Base-by-base conservation (phyloP, 2,888 invertebrate species). In the Bombylius major region DNA sequence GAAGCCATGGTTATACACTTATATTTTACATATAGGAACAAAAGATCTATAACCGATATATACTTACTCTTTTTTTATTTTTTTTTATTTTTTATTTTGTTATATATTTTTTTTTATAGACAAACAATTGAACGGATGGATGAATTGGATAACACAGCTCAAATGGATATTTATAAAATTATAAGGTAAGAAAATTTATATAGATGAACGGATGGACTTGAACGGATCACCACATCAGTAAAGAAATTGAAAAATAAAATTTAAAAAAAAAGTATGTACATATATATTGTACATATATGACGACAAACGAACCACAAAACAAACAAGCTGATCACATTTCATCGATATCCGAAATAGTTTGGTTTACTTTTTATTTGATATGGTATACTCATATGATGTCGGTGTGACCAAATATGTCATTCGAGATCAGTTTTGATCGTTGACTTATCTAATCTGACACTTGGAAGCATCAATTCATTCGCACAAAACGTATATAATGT, bases 341-440 rank as follows among this genome's bases (percentile, higher is more conserved):
- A 59, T 50, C 51, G 53, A 57, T 55, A 59, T 59, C 56, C 59
- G 51, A 57, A 59, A 55, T 59, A 57, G 57, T 53, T 49, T 53
- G 39, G 39, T 11, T 42, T 11, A 42, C 39, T 42, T 42, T 1
- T 42, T 11, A 11, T 11, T 42, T 42, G 23, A 42, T 42, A 11
- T 42, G 9, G 11, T 42, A 11, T 39, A 11, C 9, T 9, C 39
- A 39, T 42, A 42, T 36, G 34, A 50, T 46, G 50, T 39, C 36
- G 50, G 50, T 42, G 50, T 53, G 44, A 55, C 45, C 53, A 57
- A 51, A 59, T 53, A 42, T 59, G 59, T 57, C 59, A 59, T 48
- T 50, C 47, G 53, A 23, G 31, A 59, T 59, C 55, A 59, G 53
- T 51, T 52, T 55, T 47, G 13, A 14, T 45, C 42, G 4, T 47